Percentiles rank a stretch among this genome's conserved stretches.
phyloP scores from a whole-genome alignment of 2,888 invertebrate genomes.

The Ichneumon xanthorius region DNA sequence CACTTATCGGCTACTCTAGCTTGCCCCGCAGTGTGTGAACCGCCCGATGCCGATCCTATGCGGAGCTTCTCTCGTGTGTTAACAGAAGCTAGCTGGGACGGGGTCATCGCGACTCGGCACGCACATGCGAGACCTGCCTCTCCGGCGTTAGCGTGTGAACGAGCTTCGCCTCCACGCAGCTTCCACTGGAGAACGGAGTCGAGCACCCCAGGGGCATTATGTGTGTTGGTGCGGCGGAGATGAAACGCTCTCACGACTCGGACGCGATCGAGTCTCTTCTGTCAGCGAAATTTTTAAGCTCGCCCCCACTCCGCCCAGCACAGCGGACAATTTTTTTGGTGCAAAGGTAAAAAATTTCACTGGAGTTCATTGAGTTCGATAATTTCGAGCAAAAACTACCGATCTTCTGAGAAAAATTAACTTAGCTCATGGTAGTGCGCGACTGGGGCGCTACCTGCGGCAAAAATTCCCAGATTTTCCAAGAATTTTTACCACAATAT shows the following conservation, averaged over 20 bases:
- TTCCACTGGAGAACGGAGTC: constrained; percentile 22
- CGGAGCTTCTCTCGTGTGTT: constrained; percentile 21
- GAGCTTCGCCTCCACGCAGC: constrained; percentile 32
- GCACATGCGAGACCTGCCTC: constrained; percentile 7
- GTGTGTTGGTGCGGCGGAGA: constrained; percentile 12
- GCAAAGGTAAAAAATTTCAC: not conserved
- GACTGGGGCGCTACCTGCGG: no score
- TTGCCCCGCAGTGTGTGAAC: constrained; percentile 45
- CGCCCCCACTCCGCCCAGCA: not conserved
- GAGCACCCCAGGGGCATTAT: constrained; percentile 9
- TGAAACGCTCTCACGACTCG: constrained; percentile 20
- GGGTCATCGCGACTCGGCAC: constrained; percentile 46
- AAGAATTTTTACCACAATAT: no score
- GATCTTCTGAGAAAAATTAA: no score
- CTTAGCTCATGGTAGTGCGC: no score
- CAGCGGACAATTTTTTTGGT: not conserved
- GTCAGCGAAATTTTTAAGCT: constrained; percentile 6
- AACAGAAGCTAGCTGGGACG: constrained; percentile 39
- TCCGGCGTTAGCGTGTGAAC: constrained; percentile 40
- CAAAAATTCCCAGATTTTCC: no score
- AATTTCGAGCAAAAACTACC: no score
- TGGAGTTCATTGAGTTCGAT: not conserved
- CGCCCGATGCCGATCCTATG: constrained; percentile 45
- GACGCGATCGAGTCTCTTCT: constrained; percentile 2
- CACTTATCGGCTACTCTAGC: constrained; percentile 45